Conservation (phyloP, 2,888 invertebrate species). For the Cryptocheilus praepositus region DNA sequence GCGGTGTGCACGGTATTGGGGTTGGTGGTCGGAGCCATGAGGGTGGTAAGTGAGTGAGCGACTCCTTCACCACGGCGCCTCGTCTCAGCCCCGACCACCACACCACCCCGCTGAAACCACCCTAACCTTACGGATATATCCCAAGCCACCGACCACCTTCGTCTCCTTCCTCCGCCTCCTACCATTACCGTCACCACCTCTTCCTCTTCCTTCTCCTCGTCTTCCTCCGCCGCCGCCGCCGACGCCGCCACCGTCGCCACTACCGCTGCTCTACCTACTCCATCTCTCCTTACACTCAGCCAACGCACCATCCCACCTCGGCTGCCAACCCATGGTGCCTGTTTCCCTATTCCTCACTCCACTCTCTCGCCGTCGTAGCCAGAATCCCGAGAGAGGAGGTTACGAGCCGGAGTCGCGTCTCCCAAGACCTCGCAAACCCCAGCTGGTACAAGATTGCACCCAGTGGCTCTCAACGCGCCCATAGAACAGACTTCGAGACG, state of each 20-base stretch:
- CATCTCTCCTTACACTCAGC: slow-evolving; percentile 17
- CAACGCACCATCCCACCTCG: slow-evolving; percentile 21
- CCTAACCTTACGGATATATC: slow-evolving; percentile 60
- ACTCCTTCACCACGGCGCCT: slow-evolving; percentile 67
- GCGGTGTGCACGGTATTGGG: slow-evolving; percentile 56
- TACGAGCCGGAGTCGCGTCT: slow-evolving; percentile 67
- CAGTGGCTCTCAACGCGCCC: slow-evolving; percentile 66
- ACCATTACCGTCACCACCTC: slow-evolving; percentile 14
- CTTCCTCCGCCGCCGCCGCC: slow-evolving; percentile 36
- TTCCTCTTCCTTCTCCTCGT: slow-evolving; percentile 31
- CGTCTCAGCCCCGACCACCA: slow-evolving; percentile 52
- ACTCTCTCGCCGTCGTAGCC: slow-evolving; percentile 46
- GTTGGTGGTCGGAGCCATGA: slow-evolving; percentile 58
- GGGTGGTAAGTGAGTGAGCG: slow-evolving; percentile 59
- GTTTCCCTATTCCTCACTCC: slow-evolving; percentile 56
- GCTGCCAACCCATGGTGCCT: slow-evolving; percentile 37
- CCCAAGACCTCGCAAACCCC: slow-evolving; percentile 70
- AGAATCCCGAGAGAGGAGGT: slow-evolving; percentile 61
- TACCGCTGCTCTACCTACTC: slow-evolving; percentile 11
- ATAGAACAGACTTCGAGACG: slow-evolving; percentile 14
- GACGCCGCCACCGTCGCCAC: slow-evolving; percentile 31
- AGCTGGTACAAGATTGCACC: slow-evolving; percentile 73
- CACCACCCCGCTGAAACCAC: slow-evolving; percentile 33
- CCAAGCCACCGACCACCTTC: slow-evolving; percentile 55
- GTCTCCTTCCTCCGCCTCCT: slow-evolving; percentile 27